A percentile compares a stretch with the other conserved stretches of the same genome.
Evolutionary conservation across 2,797 vertebrate species (phyloP).

Genomic region (Melanotaenia pygmaea): DNA sequence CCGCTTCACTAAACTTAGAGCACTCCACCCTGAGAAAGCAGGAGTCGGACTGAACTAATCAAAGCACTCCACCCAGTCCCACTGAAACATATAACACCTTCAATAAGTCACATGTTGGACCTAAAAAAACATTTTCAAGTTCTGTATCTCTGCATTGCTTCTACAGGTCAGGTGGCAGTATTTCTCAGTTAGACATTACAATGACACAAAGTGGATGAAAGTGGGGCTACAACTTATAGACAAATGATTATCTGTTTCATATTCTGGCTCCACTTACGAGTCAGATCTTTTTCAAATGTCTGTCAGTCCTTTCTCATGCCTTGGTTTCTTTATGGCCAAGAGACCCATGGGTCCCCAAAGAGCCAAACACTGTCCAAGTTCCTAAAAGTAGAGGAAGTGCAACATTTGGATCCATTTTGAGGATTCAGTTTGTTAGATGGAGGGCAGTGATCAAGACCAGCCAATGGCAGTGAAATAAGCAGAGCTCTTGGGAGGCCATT

Average conservation of each 20-base stretch:
- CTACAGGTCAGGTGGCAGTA: conserved; percentile 44
- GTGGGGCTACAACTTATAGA: conserved; percentile 20
- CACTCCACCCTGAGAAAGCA: too few relatives aligned
- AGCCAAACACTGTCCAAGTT: conserved; percentile 12
- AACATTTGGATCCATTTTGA: conserved; percentile 24
- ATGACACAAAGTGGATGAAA: conserved; percentile 29
- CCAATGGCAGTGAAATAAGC: conserved; percentile 45
- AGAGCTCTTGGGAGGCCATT: conserved; percentile 52
- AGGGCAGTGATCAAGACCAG: conserved; percentile 29
- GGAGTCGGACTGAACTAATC: too few relatives aligned
- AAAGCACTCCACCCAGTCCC: too few relatives aligned
- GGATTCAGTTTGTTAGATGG: conserved; percentile 14
- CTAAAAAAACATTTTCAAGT: conserved; percentile 6
- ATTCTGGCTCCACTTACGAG: conserved; percentile 13
- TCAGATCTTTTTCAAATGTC: conserved; percentile 39
- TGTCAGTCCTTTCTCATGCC: conserved; percentile 33
- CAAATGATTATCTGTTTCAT: conserved; percentile 1
- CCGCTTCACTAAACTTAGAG: too few relatives aligned
- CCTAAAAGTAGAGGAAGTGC: conserved; percentile 29
- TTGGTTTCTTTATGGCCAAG: conserved; percentile 27
- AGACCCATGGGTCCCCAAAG: not conserved
- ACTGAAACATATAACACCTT: not conserved
- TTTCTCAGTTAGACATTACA: conserved; percentile 20
- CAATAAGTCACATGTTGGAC: not conserved
- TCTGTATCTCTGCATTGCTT: conserved; percentile 52